Conservation (phyloP, 2,888 invertebrate species). For the Hymenopus coronatus region DNA sequence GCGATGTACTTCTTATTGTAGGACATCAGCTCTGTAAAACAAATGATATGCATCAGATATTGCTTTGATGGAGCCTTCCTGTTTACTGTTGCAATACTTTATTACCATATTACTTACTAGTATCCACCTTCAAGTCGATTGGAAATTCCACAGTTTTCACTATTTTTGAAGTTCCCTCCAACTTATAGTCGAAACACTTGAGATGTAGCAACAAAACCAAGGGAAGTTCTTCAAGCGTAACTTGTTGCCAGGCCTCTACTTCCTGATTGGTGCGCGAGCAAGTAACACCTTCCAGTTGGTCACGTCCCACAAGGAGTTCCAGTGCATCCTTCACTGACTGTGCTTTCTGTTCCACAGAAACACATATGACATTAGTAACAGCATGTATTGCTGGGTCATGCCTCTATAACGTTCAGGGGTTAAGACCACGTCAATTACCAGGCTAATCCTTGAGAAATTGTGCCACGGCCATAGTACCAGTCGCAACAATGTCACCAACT, state of each 20-base stretch:
- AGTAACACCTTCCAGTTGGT: conserved; percentile 82
- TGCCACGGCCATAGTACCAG: too few relatives aligned
- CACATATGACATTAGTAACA: not conserved
- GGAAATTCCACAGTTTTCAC: conserved; percentile 88
- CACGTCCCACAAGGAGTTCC: conserved; percentile 79
- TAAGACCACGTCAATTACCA: too few relatives aligned
- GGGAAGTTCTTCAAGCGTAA: conserved; percentile 85
- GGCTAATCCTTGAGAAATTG: too few relatives aligned
- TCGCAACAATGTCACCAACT: too few relatives aligned
- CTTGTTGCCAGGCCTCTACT: conserved; percentile 87
- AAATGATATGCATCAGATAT: too few relatives aligned
- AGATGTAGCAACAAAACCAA: conserved; percentile 86
- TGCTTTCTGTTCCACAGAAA: conserved; percentile 61
- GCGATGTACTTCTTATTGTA: conserved; percentile 67
- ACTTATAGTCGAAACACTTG: conserved; percentile 89
- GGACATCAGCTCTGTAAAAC: conserved; percentile 74
- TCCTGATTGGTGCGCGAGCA: conserved; percentile 76
- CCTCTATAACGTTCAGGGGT: too few relatives aligned
- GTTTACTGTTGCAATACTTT: too few relatives aligned
- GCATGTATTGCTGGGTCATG: too few relatives aligned
- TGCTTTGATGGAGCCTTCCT: too few relatives aligned
- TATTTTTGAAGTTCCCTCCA: conserved; percentile 87
- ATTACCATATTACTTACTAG: conserved; percentile 58
- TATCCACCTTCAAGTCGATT: conserved; percentile 84
- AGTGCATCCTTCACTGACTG: conserved; percentile 82